Evolutionary conservation across 2,113 vertebrate species (phyloP), one percentile per base, ranked within the genome.

Genomic region (Neotoma lepida): DNA sequence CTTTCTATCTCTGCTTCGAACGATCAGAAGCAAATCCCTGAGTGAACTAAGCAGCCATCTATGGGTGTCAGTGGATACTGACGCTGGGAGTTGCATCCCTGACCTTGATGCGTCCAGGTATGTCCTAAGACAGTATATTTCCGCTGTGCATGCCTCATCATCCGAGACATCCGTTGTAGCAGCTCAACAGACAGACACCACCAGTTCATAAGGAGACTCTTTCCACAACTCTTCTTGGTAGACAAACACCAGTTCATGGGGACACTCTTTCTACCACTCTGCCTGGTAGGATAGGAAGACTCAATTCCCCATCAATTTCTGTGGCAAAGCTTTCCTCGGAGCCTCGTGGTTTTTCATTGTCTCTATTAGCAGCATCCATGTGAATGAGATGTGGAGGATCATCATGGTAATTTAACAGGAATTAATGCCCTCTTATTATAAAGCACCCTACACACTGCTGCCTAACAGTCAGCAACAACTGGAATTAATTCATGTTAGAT

Each of bases 401-500:
- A 89, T 92, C 46, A 92, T 93, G 87, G 84, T 86, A 96, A 96
- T 96, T 98, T 39, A 95, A 90, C 71, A 97, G 88, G 85, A 98
- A 97, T 97, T 97, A 97, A 96, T 87, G 90, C 76, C 90, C 90
- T 97, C 63, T 98, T 97, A 95, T 96, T 97, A 94, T 54, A 97
- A 97, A 97, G 89, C 78, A 86, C 71, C 96, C 90, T 63, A 94
- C 95, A 96, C 97, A 66, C 94, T n/a, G 0, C 96, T 82, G 77
- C 95, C 97, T 96, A 97, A 89, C 92, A 98, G 97, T 97, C 96
- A 97, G 94, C 93, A 97, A 13, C 97, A 98, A 96, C 0, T 0
- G 9, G 80, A 97, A 98, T 97, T 98, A 98, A 98, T 96, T 98
- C 93, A 24, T 98, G 97, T 97, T 97, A 98, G 97, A 94, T 64